Conservation (phyloP, 2,113 vertebrate genomes). For the Syrmaticus mikado region DNA sequence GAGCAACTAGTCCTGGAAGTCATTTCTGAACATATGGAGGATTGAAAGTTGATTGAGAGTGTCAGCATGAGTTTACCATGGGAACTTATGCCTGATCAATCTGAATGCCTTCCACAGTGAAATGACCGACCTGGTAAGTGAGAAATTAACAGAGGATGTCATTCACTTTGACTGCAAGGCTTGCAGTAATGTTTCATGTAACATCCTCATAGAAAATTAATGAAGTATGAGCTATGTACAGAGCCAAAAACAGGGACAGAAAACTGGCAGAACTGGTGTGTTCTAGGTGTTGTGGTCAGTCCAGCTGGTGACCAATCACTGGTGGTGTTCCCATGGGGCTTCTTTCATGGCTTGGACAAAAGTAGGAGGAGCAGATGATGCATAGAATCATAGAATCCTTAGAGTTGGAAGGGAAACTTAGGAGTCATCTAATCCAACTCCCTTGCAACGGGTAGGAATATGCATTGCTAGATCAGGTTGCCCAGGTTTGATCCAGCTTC, state of each 20-base stretch:
- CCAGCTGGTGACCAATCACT: neutral
- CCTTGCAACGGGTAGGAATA: no score
- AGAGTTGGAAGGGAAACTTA: no score
- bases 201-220: neutral
- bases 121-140: neutral
- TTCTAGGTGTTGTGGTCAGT: neutral
- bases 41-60: neutral
- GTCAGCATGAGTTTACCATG: neutral
- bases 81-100: neutral
- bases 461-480: no score
- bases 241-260: accelerated
- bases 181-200: neutral
- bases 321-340: neutral
- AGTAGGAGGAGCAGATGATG: neutral
- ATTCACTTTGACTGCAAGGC: neutral
- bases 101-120: neutral
- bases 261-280: neutral
- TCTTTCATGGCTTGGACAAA: neutral
- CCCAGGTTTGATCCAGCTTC: no score
- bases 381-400: no score
- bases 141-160: neutral
- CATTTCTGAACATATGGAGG: neutral
- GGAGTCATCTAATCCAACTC: no score
- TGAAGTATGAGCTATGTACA: neutral
- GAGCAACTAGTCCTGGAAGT: neutral